Base-by-base conservation (phyloP, 2,797 vertebrate species). In the Lerista edwardsae region DNA sequence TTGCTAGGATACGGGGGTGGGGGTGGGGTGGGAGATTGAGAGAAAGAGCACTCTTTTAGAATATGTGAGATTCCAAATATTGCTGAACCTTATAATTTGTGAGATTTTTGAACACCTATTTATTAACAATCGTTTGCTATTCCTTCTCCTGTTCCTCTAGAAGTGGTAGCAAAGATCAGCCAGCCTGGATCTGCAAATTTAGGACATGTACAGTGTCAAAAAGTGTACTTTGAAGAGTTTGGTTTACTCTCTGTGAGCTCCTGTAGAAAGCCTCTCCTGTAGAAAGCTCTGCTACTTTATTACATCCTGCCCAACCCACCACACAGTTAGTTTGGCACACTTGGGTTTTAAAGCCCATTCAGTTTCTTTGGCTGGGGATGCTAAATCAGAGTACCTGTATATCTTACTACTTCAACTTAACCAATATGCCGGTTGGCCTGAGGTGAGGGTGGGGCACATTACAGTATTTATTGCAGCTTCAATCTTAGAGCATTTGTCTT, bases 401-500 rank as follows among this genome's bases (percentile, higher is more conserved):
- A 74, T 74, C 29, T 57, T 80, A 71, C 23, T 82, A 71, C 23
- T 82, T 76, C 55, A 29, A 10, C 39, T 68, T 14, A 69, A 51
- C 61, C 25, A 14, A 73, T 8, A 34, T 62, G 9, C 25, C 5
- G 3, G 12, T 74, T 80, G 47, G 15, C 17, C 14, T 27, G 29
- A 14, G 15, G 15, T 3, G 11, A 31, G 44, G 10, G 14, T 31
- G 41, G 62, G 31, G 59, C 44, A 71, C 89, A 80, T 83, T 87
- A 71, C 89, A 80, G 82, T 87, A 79, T 92, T 93, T 90, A 80
- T 88, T 73, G 1, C 69, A 82, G 47, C 76, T 75, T 6, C 88
- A 88, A 84, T 89, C 94, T 93, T 85, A 92, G 83, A 82, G 73
- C 71, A 17, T 90, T 36, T 84, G 90, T 76, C 86, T 90, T 87